phyloP scores from a whole-genome alignment of 2,888 invertebrate genomes.

The Lepidocyrtoides sp. region DNA sequence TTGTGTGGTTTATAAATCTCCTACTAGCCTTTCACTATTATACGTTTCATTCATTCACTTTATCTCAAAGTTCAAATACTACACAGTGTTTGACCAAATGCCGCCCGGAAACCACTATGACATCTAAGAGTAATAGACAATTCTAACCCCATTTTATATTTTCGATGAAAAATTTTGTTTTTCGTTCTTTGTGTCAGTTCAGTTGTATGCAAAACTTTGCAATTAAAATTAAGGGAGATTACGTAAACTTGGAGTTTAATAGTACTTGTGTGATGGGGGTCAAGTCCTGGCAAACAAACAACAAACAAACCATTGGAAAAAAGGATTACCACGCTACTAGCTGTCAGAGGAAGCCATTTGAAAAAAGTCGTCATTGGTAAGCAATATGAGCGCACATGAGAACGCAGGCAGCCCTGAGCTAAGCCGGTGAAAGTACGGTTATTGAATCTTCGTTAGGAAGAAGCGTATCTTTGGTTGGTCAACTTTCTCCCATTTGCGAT shows the following conservation, averaged over 20 bases:
- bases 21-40: not conserved
- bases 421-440: not conserved
- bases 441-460: no score
- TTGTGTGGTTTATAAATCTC: not conserved
- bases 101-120: constrained; percentile 28
- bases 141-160: not conserved
- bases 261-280: constrained; percentile 49
- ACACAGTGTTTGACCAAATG: constrained; percentile 1
- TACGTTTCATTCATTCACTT: no score
- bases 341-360: constrained; percentile 50
- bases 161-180: not conserved
- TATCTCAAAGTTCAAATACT: not conserved
- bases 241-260: constrained; percentile 52
- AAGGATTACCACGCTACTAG: constrained; percentile 61
- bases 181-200: constrained; percentile 1
- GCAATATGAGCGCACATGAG: not conserved
- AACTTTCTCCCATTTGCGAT: constrained; percentile 40
- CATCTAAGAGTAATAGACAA: not conserved
- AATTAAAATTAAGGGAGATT: constrained; percentile 77
- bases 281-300: constrained; percentile 32
- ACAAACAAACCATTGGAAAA: constrained; percentile 39
- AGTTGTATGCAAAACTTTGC: constrained; percentile 70
- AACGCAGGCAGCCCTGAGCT: not conserved
- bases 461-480: not conserved
- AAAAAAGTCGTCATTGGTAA: not conserved